Conservation (phyloP, 2,113 vertebrate species). For the Pelobates fuscus region DNA sequence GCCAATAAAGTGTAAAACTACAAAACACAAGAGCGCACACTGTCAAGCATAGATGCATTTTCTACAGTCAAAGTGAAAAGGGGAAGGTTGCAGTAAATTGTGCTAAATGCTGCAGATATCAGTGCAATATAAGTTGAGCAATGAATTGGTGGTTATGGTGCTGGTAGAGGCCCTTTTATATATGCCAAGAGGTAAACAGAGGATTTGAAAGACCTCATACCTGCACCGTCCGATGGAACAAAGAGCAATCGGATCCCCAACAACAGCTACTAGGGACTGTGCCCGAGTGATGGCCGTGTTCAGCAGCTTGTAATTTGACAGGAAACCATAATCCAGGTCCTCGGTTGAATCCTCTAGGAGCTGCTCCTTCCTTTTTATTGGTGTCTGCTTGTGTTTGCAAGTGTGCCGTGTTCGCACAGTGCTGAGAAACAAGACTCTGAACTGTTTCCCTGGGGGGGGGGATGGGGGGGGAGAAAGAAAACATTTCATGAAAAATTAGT, state of each 20-base stretch:
- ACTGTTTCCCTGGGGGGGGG: constrained; percentile 93
- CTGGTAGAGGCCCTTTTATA: too few species aligned
- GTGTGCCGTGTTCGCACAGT: constrained; percentile 96
- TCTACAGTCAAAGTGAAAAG: too few species aligned
- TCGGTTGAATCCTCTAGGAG: constrained; percentile 96
- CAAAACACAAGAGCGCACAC: too few species aligned
- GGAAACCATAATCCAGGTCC: constrained; percentile 96
- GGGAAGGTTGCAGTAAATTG: too few species aligned
- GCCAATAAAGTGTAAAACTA: too few species aligned
- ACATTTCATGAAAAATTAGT: neutral
- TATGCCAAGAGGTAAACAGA: too few species aligned
- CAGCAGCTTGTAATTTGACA: constrained; percentile 98
- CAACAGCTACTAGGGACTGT: constrained; percentile 95
- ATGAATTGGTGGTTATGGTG: too few species aligned
- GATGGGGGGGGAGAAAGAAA: too few species aligned
- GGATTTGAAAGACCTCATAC: too few species aligned
- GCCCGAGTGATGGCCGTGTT: constrained; percentile 98
- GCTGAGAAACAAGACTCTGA: constrained; percentile 95
- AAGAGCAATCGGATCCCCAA: constrained; percentile 95
- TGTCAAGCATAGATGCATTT: too few species aligned
- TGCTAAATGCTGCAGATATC: too few species aligned
- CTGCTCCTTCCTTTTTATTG: constrained; percentile 97
- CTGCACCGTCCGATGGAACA: constrained; percentile 98
- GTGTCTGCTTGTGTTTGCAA: constrained; percentile 97
- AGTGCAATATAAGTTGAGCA: too few species aligned